These are phyloP conservation scores for Aptenodytes patagonicus DNA, from an alignment of 2,113 vertebrate species.

Conservation along the genomic window DNA sequence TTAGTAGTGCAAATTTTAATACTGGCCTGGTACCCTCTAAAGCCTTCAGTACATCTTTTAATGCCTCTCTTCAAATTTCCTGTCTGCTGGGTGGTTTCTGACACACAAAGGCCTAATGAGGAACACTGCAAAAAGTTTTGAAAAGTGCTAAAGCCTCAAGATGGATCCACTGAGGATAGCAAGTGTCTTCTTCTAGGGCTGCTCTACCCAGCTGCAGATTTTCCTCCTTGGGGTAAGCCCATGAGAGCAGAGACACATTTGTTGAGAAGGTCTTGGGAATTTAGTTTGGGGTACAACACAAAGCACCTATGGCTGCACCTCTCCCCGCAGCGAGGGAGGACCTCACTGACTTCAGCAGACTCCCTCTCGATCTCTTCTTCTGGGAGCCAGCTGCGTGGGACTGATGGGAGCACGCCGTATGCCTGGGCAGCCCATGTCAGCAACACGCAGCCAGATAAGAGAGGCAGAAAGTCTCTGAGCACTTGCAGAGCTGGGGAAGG, in stretches of 20 bases:
- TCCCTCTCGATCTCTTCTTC: background rate
- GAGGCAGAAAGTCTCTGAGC: background rate
- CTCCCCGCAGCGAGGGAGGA: background rate
- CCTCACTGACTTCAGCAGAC: background rate
- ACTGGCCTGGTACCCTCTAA: background rate
- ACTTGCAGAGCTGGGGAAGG: background rate
- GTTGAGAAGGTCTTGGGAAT: background rate
- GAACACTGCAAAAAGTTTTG: background rate
- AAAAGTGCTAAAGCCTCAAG: background rate
- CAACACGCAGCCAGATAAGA: rapidly evolving
- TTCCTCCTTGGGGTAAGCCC: background rate
- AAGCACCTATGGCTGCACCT: background rate
- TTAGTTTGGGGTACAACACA: background rate
- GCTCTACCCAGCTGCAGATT: background rate
- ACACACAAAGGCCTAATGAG: background rate
- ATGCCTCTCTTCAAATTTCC: background rate
- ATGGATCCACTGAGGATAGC: background rate
- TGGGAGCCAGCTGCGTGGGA: background rate
- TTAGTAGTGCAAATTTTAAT: background rate
- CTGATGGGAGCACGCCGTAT: rapidly evolving
- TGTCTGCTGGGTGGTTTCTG: background rate
- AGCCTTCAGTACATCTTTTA: background rate
- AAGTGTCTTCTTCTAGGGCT: background rate
- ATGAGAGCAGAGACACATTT: background rate
- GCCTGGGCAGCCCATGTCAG: background rate